A percentile compares a stretch with the other conserved stretches of the same genome.
Evolutionary conservation across 2,888 invertebrate genomes (phyloP).

Genomic region (Dromius quadrimaculatus): DNA sequence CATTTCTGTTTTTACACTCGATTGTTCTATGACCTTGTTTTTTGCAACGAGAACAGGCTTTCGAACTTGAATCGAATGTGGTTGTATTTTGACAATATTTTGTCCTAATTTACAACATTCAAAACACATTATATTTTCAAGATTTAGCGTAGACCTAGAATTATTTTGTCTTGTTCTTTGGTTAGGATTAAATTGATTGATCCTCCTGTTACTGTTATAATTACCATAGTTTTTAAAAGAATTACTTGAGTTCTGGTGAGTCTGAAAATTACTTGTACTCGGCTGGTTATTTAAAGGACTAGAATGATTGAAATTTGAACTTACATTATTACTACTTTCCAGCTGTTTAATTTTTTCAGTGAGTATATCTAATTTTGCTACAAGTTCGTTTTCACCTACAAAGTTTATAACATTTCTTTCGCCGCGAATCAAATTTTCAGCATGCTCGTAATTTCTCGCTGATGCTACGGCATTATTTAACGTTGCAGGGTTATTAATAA

Average conservation of each 20-base stretch:
- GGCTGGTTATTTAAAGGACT: too few species aligned
- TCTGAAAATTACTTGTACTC: too few species aligned
- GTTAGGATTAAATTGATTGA: neutral
- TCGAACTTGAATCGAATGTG: neutral
- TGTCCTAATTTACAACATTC: conserved; percentile 2
- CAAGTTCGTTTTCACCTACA: neutral
- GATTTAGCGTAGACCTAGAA: neutral
- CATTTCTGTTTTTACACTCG: neutral
- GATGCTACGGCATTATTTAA: neutral
- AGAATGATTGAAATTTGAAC: neutral
- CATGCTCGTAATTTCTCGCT: neutral
- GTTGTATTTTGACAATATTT: neutral
- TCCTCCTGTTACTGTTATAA: too few species aligned
- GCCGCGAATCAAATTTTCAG: conserved; percentile 1
- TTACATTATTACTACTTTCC: neutral
- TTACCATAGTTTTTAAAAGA: too few species aligned
- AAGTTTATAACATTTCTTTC: neutral
- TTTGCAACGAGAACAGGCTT: neutral
- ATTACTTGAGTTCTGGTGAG: too few species aligned
- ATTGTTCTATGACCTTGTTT: neutral
- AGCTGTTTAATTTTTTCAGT: neutral
- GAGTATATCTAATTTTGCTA: neutral
- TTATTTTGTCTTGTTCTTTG: neutral
- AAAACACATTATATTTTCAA: neutral
- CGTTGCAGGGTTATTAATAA: neutral